Conservation (phyloP, 2,797 vertebrate genomes). For the Anableps anableps region DNA sequence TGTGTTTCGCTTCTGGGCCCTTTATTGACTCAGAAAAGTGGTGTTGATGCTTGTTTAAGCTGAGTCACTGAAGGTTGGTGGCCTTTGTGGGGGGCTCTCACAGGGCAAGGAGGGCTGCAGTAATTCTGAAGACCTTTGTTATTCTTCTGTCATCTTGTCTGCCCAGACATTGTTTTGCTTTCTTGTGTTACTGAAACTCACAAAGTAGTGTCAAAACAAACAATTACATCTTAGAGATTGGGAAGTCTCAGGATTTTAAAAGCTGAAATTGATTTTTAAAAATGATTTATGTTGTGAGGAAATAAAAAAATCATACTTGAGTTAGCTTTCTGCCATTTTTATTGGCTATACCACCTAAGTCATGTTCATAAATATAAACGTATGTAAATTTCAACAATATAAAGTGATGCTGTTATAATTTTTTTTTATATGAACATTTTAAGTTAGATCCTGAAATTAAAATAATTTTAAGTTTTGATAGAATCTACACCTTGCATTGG, state of each 20-base stretch:
- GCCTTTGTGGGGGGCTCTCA: not conserved
- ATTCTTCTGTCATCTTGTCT: slow-evolving; percentile 15
- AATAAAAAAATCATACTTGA: not conserved
- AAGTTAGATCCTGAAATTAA: not conserved
- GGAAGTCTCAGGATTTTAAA: not conserved
- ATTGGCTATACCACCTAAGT: not conserved
- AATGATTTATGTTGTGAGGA: not conserved
- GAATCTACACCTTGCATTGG: not conserved
- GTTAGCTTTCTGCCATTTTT: not conserved
- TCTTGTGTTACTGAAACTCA: not conserved
- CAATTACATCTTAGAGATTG: not conserved
- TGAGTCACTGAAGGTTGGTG: not conserved
- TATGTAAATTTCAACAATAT: not conserved
- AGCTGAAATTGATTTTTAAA: not conserved
- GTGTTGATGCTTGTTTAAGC: not conserved
- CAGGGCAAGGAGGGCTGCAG: not conserved
- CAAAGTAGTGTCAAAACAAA: not conserved
- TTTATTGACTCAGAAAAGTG: not conserved
- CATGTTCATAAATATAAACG: not conserved
- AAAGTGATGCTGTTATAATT: too few species aligned
- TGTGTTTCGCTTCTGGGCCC: not conserved
- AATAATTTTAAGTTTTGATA: too few species aligned
- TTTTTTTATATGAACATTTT: too few species aligned
- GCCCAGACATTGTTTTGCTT: slow-evolving; percentile 27
- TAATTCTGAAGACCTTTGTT: not conserved